Evolutionary conservation across 2,888 invertebrate species (phyloP), one percentile per base, ranked within the genome.

Genomic region (Panopea generosa): DNA sequence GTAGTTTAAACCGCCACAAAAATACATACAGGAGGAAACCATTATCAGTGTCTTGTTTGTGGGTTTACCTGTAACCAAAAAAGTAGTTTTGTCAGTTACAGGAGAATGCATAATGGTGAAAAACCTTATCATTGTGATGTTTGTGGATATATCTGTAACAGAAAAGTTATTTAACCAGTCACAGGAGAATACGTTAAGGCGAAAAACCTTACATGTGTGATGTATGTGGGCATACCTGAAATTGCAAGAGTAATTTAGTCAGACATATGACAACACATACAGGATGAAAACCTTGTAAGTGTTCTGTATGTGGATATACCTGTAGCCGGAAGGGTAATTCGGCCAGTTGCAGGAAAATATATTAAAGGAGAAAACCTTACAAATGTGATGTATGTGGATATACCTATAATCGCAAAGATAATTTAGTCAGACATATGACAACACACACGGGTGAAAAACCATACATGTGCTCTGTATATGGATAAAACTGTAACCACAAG

Each of bases 1-100:
- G 16, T 40, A 16, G 9, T 16, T 40, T n/a, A n/a, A n/a, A n/a
- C n/a, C n/a, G n/a, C 7, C 49, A 49, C 7, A 49, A 49, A 18
- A 18, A 49, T 16, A 49, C 49, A 49, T 18, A 49, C 49, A 49
- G 18, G n/a, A 49, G 49, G n/a, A 49, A 49, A 49, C 6, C 49
- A 9, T n/a, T 18, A 16, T 18, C 14, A 18, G 49, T 49, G 49
- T 49, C 14, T 7, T 18, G 7, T 11, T 6, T n/a, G 49, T 49
- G 49, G n/a, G n/a, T 18, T n/a, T 49, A 18, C 49, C 7, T 49
- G n/a, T 49, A 49, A 11, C 7, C 6, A 7, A 14, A 49, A 49
- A 18, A 49, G 9, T 16, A 49, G 6, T 49, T 49, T 18, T 14
- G 49, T 14, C 7, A 9, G 18, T 7, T 18, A 49, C 18, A 49